phyloP scores from a whole-genome alignment of 1,140 invertebrate genomes.

The Camponotus floridanus region DNA sequence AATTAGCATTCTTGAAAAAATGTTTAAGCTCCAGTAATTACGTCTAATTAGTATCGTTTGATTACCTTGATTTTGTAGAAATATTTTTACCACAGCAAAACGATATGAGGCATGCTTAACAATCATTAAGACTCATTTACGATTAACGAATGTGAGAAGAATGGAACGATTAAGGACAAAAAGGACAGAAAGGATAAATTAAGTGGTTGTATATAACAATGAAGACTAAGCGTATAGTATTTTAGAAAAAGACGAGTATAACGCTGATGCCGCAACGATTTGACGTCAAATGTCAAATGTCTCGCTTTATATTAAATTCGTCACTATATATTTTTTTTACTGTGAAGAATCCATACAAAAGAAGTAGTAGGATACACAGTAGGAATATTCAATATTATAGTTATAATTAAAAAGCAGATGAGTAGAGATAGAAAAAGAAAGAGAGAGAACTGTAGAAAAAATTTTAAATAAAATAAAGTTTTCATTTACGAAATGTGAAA shows the following conservation, averaged over 20 bases:
- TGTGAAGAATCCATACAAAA: slow-evolving; percentile 20
- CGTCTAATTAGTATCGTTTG: slow-evolving; percentile 17
- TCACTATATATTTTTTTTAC: slow-evolving; percentile 20
- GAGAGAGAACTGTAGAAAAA: neutral
- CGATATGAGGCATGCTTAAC: neutral
- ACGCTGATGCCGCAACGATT: slow-evolving; percentile 31
- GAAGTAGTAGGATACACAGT: neutral
- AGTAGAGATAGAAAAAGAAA: neutral
- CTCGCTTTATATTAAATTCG: slow-evolving; percentile 52
- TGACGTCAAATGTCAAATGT: slow-evolving; percentile 57
- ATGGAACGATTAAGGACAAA: too few species aligned
- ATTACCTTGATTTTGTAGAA: slow-evolving; percentile 1
- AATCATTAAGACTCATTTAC: slow-evolving; percentile 1
- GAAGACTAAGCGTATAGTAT: neutral
- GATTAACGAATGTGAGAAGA: neutral
- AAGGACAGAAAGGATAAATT: slow-evolving; percentile 6
- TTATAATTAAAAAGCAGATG: slow-evolving; percentile 13
- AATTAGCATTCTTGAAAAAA: slow-evolving; percentile 21
- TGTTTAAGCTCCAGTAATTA: slow-evolving; percentile 28
- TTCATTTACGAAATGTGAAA: neutral
- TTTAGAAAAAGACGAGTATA: slow-evolving; percentile 6
- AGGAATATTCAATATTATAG: slow-evolving; percentile 31
- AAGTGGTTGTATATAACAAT: neutral
- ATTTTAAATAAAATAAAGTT: neutral
- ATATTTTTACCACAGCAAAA: slow-evolving; percentile 7